phyloP scores from a whole-genome alignment of 92 coral and sea anemone genomes.

The Paragorgia papillata region DNA sequence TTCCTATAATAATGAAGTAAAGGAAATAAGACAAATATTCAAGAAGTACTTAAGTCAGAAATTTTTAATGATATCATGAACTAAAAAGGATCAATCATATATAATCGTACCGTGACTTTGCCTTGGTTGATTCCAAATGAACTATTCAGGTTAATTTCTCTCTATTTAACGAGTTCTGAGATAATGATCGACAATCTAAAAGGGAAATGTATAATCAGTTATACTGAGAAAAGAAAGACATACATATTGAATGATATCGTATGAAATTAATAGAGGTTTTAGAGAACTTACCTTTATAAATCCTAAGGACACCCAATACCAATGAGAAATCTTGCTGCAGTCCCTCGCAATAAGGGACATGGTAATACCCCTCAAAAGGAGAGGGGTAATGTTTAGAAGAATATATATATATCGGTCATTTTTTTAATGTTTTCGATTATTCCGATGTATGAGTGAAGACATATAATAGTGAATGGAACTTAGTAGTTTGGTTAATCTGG shows the following conservation, averaged over 20 bases:
- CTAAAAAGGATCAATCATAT: too few species aligned
- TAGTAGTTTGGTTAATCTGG: neutral
- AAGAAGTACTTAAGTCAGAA: neutral
- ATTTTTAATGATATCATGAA: constrained; percentile 5
- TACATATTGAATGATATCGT: neutral
- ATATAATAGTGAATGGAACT: too few species aligned
- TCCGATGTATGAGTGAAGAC: too few species aligned
- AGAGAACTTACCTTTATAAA: constrained; percentile 3
- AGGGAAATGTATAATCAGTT: neutral
- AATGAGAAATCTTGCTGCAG: constrained; percentile 16
- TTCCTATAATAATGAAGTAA: constrained; percentile 13
- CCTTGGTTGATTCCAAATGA: neutral
- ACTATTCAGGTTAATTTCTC: neutral
- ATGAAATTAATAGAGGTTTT: constrained; percentile 15
- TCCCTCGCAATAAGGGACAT: neutral
- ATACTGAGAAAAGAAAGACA: neutral
- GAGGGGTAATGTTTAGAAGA: constrained; percentile 19
- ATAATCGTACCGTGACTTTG: constrained; percentile 11
- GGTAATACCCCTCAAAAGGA: constrained; percentile 4
- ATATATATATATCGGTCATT: neutral
- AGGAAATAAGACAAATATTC: constrained; percentile 4
- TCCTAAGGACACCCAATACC: neutral
- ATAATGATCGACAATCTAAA: constrained; percentile 12
- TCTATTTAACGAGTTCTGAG: neutral
- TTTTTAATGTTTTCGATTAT: neutral